Evolutionary conservation across 2,888 invertebrate species (phyloP).

Genomic region (Napeogenes inachia): DNA sequence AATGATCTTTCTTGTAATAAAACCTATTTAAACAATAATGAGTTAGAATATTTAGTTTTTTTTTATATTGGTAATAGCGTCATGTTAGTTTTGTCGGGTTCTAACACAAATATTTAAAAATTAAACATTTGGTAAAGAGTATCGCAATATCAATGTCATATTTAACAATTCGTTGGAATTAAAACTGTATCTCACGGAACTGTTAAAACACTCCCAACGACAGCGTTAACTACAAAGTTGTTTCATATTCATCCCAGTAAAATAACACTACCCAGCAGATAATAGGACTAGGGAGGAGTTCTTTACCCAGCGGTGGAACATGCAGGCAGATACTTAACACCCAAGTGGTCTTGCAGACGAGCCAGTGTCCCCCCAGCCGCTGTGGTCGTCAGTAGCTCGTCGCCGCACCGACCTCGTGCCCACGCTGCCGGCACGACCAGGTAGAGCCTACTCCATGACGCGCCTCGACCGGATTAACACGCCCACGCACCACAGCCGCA

Average conservation of each 20-base stretch:
- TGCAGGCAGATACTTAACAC: background rate
- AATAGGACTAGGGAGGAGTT: no score
- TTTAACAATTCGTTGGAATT: no score
- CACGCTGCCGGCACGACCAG: conserved; percentile 83
- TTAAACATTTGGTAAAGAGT: no score
- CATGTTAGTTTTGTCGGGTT: conserved; percentile 6
- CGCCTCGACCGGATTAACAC: conserved; percentile 83
- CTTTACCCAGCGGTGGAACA: background rate
- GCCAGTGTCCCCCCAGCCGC: conserved; percentile 65
- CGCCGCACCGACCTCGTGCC: conserved; percentile 94
- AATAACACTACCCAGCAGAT: no score
- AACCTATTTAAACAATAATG: background rate
- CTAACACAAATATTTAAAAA: no score
- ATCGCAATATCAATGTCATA: background rate
- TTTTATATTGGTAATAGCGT: background rate
- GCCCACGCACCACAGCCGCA: conserved; percentile 59
- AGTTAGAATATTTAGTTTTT: background rate
- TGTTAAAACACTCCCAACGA: no score
- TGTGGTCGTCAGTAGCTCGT: conserved; percentile 88
- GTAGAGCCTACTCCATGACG: conserved; percentile 95
- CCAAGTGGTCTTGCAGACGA: conserved; percentile 51
- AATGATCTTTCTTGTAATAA: background rate
- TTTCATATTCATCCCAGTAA: no score
- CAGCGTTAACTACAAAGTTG: no score
- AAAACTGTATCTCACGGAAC: no score